Evolutionary conservation across 2,888 invertebrate species (phyloP).

Genomic region (Trissolcus brochymenae): DNA sequence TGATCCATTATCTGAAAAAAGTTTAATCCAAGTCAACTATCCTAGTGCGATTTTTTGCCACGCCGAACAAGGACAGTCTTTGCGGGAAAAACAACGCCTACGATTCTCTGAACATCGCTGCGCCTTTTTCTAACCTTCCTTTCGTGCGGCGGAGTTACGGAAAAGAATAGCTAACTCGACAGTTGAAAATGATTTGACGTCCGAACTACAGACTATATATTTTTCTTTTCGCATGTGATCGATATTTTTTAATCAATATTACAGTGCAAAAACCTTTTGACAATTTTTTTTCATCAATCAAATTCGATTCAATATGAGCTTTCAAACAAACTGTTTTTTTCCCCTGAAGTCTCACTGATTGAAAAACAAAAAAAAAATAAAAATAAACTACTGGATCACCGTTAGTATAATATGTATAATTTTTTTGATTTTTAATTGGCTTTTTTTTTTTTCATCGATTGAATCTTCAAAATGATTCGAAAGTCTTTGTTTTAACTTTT

Average conservation of each 20-base stretch:
- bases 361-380: background rate
- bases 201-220: too few species aligned
- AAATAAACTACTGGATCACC: background rate
- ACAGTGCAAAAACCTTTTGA: background rate
- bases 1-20: slow-evolving; percentile 38
- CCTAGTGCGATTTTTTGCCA: slow-evolving; percentile 17
- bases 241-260: background rate
- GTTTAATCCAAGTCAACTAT: slow-evolving; percentile 43
- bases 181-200: slow-evolving; percentile 5
- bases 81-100: slow-evolving; percentile 28
- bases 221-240: too few species aligned
- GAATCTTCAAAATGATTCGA: too few species aligned
- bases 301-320: slow-evolving; percentile 5
- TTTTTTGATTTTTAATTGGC: background rate
- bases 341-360: background rate
- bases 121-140: slow-evolving; percentile 7
- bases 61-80: slow-evolving; percentile 24
- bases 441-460: too few species aligned
- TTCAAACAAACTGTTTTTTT: background rate
- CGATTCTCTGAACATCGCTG: slow-evolving; percentile 13
- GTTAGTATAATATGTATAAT: background rate
- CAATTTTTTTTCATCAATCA: slow-evolving; percentile 6
- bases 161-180: slow-evolving; percentile 18
- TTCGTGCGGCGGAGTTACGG: background rate
- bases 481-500: too few species aligned